Base-by-base conservation (phyloP, 2,113 vertebrate genomes). In the Boleophthalmus pectinirostris region DNA sequence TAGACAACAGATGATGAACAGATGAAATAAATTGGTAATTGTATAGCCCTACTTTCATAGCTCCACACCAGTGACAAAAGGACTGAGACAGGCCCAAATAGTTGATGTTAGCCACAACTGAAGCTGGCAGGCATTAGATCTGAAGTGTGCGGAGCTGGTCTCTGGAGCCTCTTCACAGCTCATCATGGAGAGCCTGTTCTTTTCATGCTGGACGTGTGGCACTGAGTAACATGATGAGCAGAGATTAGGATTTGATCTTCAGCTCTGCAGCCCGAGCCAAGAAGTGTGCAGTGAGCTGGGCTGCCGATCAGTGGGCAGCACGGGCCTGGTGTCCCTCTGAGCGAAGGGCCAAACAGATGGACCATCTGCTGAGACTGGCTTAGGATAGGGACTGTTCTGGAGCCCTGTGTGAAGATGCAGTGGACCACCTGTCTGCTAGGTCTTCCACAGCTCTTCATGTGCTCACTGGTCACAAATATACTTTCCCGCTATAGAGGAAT, bases 311-410 rank as follows among this genome's bases (percentile, higher is more conserved):
- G 89, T 88, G 84, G 88, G 79, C 78, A 85, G 80, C 79, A 73
- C 71, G 63, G 60, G 82, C 80, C 77, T 57, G 83, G 81, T 71
- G 8, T 80, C 89, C 75, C 51, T 78, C 82, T 85, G 88, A 70
- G 87, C 78, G 69, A 33, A 84, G 80, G 85, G 82, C 72, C 58
- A 88, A 93, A 76, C 93, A 94, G 91, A 94, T 90, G 93, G 92
- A 76, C 89, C 87, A 85, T 87, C 87, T 92, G 88, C 82, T 83
- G 81, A 87, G 3, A 78, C 83, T 90, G 86, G 88, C 89, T 86
- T 11, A 15, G 78, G 84, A 85, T 82, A 75, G 85, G 81, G 85
- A 73, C 77, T 69, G 80, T 65, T 83, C 75, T 82, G 76, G 73
- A 69, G 71, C 65, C 79, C 72, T 70, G 80, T 57, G 65, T 73